Conservation (phyloP, 2,888 invertebrate species). For the Platycheirus albimanus region DNA sequence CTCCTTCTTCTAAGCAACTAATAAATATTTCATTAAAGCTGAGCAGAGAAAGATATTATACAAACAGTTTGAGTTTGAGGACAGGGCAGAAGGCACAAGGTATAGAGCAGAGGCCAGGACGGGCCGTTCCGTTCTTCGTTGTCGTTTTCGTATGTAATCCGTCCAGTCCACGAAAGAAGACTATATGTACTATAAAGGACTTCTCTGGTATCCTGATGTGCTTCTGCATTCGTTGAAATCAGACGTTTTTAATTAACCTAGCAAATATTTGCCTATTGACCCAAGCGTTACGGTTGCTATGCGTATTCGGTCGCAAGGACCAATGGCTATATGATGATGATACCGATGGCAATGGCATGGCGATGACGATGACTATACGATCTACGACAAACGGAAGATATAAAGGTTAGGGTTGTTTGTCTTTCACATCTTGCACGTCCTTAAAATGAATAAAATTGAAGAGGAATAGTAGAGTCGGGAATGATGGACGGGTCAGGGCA, state of each 20-base stretch:
- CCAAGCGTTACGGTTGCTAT: constrained; percentile 66
- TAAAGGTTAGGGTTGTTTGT: constrained; percentile 29
- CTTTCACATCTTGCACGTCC: constrained; percentile 18
- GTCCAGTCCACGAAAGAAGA: constrained; percentile 8
- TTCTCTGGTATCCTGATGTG: constrained; percentile 9
- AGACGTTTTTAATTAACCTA: constrained; percentile 76
- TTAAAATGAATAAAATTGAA: constrained; percentile 23
- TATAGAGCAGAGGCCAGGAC: background rate
- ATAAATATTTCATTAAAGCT: constrained; percentile 72
- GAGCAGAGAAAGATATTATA: constrained; percentile 6
- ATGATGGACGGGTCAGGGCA: constrained; percentile 20
- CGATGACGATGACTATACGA: too few relatives aligned
- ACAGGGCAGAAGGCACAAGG: background rate
- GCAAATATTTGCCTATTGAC: constrained; percentile 76
- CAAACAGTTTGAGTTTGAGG: constrained; percentile 25
- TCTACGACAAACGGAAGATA: background rate
- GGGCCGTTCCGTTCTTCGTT: too few relatives aligned
- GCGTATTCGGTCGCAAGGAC: constrained; percentile 29
- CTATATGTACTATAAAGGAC: background rate
- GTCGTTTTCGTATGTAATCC: constrained; percentile 34
- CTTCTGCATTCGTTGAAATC: constrained; percentile 57
- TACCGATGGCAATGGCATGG: too few relatives aligned
- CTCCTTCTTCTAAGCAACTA: constrained; percentile 48
- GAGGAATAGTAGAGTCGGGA: background rate
- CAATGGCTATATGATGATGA: background rate